phyloP scores from a whole-genome alignment of 2,888 invertebrate genomes.

The Amblyteles armatorius region DNA sequence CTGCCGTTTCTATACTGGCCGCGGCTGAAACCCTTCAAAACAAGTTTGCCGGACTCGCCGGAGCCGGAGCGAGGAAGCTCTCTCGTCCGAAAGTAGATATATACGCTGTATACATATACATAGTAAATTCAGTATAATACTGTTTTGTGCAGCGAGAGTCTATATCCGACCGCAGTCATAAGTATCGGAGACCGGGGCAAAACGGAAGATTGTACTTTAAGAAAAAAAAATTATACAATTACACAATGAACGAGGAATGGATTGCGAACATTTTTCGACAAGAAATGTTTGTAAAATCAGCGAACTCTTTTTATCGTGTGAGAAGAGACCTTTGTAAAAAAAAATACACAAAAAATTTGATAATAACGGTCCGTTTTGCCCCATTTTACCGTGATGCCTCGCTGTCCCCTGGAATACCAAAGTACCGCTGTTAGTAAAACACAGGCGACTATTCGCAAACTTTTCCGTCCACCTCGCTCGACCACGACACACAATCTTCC shows the following conservation, averaged over 20 bases:
- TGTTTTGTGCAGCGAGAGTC: slow-evolving; percentile 12
- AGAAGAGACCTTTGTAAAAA: too few relatives aligned
- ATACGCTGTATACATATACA: slow-evolving; percentile 16
- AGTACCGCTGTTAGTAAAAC: not conserved
- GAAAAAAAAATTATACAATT: too few relatives aligned
- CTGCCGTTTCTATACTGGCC: slow-evolving; percentile 12
- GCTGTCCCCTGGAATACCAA: not conserved
- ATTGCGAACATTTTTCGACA: too few relatives aligned
- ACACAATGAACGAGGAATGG: too few relatives aligned
- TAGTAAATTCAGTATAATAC: slow-evolving; percentile 9
- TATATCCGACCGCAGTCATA: not conserved
- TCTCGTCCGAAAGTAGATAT: slow-evolving; percentile 34
- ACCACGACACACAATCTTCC: not conserved
- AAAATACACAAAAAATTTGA: too few relatives aligned
- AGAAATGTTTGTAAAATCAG: too few relatives aligned
- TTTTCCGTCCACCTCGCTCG: slow-evolving; percentile 19
- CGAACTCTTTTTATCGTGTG: too few relatives aligned
- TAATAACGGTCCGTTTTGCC: not conserved
- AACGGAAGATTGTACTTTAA: not conserved
- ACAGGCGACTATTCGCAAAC: slow-evolving; percentile 3
- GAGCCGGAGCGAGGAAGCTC: slow-evolving; percentile 11
- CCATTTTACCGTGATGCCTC: too few relatives aligned
- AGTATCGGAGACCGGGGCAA: not conserved
- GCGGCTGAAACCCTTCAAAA: slow-evolving; percentile 52
- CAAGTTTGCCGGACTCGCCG: slow-evolving; percentile 39